Base-by-base conservation (phyloP, 2,888 invertebrate genomes). In the Osedax frankpressi region DNA sequence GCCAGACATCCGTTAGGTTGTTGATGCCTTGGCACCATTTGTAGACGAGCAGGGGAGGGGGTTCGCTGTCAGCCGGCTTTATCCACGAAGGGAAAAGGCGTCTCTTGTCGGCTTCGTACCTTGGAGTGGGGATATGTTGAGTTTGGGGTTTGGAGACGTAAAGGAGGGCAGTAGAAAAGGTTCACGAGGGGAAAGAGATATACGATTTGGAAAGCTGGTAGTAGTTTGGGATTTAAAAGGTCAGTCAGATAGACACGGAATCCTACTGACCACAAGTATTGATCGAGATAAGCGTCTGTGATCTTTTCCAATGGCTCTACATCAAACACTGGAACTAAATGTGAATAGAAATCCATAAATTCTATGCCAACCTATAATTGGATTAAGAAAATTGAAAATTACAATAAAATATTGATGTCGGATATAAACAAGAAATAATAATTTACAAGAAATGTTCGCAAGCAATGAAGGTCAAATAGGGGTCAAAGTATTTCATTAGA, bases 271-370 rank as follows among this genome's bases (percentile, higher is more conserved):
- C 98, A 99, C 71, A 99, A 86, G 85, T 99, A 99, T 86, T 99
- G 98, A 87, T 99, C 98, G 74, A 99, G 87, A 85, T 99, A 99
- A 0, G 98, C 98, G 83, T 99, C 98, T 0, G 98, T 99, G 76
- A 99, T 98, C 86, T 99, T 99, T 85, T 99, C 98, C 73, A 98
- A 86, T 0, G 98, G 98, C 81, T 99, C 98, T 63, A 99, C 96
- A 83, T 99, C 98, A 84, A 98, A 98, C 0, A 99, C 98, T 0
- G 98, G 98, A 76, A 99, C 94, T 76, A 99, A 86, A 82, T 98
- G 97, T 75, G 95, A 96, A 87, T 99, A 99, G 74, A 99, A 87
- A 84, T 99, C 98, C 98, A 99, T 99, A 85, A 99, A 99, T 85
- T 99, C 98, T 81, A 99, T 99, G 65, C 97, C 96, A 74, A 93